These are phyloP conservation scores for Danio aesculapii DNA, from an alignment of 2,797 vertebrate genomes.

Conservation along the genomic window DNA sequence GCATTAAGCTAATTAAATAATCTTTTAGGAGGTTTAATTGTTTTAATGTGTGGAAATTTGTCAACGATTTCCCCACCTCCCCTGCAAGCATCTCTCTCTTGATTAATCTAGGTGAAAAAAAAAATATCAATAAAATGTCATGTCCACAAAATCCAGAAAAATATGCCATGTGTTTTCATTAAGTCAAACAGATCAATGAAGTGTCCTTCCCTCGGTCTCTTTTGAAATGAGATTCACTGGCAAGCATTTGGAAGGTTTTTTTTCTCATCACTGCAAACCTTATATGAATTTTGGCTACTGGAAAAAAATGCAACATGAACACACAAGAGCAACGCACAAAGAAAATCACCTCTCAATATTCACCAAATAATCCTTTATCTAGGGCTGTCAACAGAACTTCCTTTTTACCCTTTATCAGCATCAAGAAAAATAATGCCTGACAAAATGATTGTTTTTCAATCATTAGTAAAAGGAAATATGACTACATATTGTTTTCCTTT, in stretches of 20 bases:
- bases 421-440: constrained; percentile 21
- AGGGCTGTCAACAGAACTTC: constrained; percentile 19
- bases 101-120: constrained; percentile 9
- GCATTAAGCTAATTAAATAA: background rate
- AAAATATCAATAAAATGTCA: constrained; percentile 3
- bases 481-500: constrained; percentile 7
- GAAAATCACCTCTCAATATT: constrained; percentile 10
- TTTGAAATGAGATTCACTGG: constrained; percentile 37
- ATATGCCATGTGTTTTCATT: constrained; percentile 4
- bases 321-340: background rate
- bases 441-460: constrained; percentile 37
- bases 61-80: background rate
- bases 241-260: constrained; percentile 26
- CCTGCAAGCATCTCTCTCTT: background rate
- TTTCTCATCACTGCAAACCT: background rate
- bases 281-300: background rate
- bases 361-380: constrained; percentile 26
- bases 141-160: constrained; percentile 16
- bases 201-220: background rate
- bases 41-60: background rate
- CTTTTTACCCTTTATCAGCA: constrained; percentile 17
- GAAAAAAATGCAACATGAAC: background rate
- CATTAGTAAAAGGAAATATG: constrained; percentile 2
- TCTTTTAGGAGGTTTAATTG: background rate
- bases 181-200: constrained; percentile 23